These are phyloP conservation scores for Leucophenga varia DNA, from an alignment of 1,140 invertebrate species.

Conservation along the genomic window DNA sequence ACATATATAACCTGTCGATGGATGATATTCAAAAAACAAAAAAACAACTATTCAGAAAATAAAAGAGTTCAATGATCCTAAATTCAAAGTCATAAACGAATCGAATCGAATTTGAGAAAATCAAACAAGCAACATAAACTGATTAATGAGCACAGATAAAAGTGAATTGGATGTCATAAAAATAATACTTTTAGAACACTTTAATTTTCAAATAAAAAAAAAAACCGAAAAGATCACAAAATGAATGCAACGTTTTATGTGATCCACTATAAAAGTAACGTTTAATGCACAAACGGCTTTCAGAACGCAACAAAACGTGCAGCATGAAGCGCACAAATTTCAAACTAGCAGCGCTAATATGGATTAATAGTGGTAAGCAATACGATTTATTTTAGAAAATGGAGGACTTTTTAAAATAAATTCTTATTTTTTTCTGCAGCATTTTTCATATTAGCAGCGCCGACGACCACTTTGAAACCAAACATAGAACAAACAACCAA, in stretches of 20 bases:
- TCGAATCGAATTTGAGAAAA: neutral
- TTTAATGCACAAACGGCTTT: constrained; percentile 10
- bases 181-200: too few species aligned
- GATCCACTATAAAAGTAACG: constrained; percentile 37
- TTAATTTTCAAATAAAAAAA: too few species aligned
- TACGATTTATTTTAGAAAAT: neutral
- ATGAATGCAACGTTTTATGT: constrained; percentile 23
- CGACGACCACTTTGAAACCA: neutral
- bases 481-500: too few species aligned
- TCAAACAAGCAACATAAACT: constrained; percentile 36
- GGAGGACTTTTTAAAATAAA: neutral
- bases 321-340: constrained; percentile 28
- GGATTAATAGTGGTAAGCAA: constrained; percentile 25
- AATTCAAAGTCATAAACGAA: neutral
- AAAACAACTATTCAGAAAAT: constrained; percentile 6
- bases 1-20: too few species aligned
- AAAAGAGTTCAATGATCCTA: constrained; percentile 33
- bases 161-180: constrained; percentile 5
- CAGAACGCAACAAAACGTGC: constrained; percentile 33
- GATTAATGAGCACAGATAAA: constrained; percentile 29
- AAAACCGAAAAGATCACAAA: constrained; percentile 26
- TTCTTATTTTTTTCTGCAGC: too few species aligned
- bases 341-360: constrained; percentile 16
- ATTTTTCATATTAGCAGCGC: constrained; percentile 16
- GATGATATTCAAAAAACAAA: too few species aligned